Percentiles rank a stretch among this genome's conserved stretches.
phyloP scores from a whole-genome alignment of 2,113 vertebrate genomes.

The Stigmatopora argus region DNA sequence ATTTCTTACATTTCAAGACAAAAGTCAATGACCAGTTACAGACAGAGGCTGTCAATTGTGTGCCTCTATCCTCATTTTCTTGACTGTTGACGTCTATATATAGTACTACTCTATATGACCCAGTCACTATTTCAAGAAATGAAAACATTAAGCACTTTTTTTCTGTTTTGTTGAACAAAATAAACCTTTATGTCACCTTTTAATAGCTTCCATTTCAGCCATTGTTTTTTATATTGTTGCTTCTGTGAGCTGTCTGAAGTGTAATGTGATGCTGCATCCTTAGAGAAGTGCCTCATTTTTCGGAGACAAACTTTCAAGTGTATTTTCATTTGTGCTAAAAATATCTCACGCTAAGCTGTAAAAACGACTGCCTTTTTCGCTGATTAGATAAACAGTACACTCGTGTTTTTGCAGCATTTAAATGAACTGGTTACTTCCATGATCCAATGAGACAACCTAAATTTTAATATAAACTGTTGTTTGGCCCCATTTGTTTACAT shows the following conservation, averaged over 20 bases:
- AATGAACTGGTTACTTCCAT: neutral
- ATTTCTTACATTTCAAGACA: neutral
- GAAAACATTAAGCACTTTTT: constrained; percentile 1
- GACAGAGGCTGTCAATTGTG: neutral
- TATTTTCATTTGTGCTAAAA: constrained; percentile 15
- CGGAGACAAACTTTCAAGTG: constrained; percentile 27
- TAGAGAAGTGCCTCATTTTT: constrained; percentile 47
- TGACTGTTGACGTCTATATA: neutral
- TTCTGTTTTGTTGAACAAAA: constrained; percentile 5
- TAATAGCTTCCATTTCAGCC: neutral
- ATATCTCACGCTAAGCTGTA: neutral
- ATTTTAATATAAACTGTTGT: neutral
- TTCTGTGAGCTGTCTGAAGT: neutral
- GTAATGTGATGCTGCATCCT: constrained; percentile 10
- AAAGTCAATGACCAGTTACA: neutral
- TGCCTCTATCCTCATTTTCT: neutral
- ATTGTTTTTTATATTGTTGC: neutral
- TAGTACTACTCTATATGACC: neutral
- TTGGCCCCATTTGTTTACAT: neutral
- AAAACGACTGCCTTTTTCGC: neutral
- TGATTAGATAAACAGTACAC: neutral
- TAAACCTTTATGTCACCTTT: neutral
- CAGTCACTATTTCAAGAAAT: constrained; percentile 1
- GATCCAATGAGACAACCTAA: neutral
- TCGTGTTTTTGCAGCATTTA: neutral